A percentile compares a stretch with the other conserved stretches of the same genome.
Conservation (phyloP, 2,888 invertebrate genomes). For the Tinea trinotella region DNA sequence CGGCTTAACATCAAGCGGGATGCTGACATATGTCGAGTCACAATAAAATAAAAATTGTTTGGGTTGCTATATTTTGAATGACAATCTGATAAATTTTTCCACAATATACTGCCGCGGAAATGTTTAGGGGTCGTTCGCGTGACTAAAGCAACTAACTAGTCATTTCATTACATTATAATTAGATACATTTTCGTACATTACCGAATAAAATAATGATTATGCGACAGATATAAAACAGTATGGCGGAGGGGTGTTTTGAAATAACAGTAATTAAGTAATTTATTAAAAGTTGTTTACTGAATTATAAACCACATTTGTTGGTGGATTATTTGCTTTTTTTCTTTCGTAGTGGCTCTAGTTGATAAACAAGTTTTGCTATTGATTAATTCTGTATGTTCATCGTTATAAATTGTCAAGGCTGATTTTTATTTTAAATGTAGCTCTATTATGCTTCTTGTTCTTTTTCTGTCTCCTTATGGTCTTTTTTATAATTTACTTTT, state of each 20-base stretch:
- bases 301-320: neutral
- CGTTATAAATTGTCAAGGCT: neutral
- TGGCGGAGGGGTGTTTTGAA: neutral
- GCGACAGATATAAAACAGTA: neutral
- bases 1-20: too few species aligned
- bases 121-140: conserved; percentile 9
- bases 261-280: neutral
- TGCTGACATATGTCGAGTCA: too few species aligned
- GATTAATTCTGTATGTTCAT: neutral
- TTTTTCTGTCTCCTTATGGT: too few species aligned
- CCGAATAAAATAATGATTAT: neutral
- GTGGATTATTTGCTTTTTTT: neutral
- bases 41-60: too few species aligned
- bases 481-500: too few species aligned
- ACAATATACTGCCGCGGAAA: neutral
- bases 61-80: neutral
- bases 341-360: neutral
- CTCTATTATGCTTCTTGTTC: too few species aligned
- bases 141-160: conserved; percentile 5
- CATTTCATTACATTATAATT: conserved; percentile 11
- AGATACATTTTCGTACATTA: neutral
- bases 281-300: neutral
- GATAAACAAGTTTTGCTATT: neutral
- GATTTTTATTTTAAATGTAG: neutral
- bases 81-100: neutral